Evolutionary conservation across 2,797 vertebrate genomes (phyloP), one percentile per base, ranked within the genome.

Genomic region (Meriones psammophilus): DNA sequence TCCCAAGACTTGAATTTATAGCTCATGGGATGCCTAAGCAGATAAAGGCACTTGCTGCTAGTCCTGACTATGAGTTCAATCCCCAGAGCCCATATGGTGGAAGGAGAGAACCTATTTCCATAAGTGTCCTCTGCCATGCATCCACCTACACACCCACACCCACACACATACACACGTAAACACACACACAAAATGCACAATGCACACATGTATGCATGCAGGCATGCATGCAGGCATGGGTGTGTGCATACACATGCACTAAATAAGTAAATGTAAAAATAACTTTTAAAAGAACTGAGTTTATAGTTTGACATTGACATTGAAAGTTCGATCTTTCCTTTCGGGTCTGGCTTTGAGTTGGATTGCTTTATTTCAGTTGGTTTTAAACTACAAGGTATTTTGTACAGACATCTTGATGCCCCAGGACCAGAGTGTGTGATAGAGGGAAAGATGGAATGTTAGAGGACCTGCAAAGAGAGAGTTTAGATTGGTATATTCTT

Each of bases 281-380:
- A 39, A 58, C 58, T 86, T 69, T n/a, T 26, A 69, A 54, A 81
- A 77, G 46, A 81, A 78, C 62, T 78, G 78, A 94, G 66, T 39
- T 79, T 90, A 64, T 95, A 76, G 73, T 93, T 92, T 89, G 68
- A 92, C 78, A 92, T 33, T 83, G 62, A 15, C 39, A 76, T 46
- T 94, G 91, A 66, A 76, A 60, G 28, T 92, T 18, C 36, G 76
- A 26, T 14, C 28, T 93, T 95, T 50, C 39, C 30, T 77, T 90
- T 85, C 26, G 56, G 18, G 15, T 93, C 69, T 94, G 76, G 64
- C 46, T 91, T 95, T 60, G 69, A 87, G 66, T n/a, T 8, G 22
- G 26, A n/a, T 92, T 94, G 12, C 76, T 96, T 88, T 77, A 91
- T 91, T 69, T 95, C 42, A 80, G 3, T 93, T 92, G 71, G 24